Percentiles rank a stretch among this genome's conserved stretches.
These are phyloP conservation scores for Xylocopa sonorina DNA, from an alignment of 1,140 invertebrate species.

Conservation along the genomic window DNA sequence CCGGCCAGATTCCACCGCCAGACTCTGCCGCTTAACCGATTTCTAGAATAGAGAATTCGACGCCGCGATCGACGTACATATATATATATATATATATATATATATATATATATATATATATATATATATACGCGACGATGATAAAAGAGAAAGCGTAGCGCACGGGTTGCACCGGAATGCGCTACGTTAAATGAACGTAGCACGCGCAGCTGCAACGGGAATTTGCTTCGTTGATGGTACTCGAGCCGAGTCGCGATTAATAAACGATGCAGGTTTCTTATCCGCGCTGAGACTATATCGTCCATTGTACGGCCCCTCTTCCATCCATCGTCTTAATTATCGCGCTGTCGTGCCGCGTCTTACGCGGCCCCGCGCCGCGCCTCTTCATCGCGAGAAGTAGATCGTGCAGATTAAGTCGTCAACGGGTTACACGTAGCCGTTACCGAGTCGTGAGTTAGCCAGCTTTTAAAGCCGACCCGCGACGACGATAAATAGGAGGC, in stretches of 20 bases:
- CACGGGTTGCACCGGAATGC: no score
- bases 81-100: no score
- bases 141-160: not conserved
- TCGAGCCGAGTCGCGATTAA: slow-evolving; percentile 44
- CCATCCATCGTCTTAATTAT: slow-evolving; percentile 68
- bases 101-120: no score
- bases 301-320: slow-evolving; percentile 44
- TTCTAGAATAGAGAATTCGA: not conserved
- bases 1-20: no score
- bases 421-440: slow-evolving; percentile 50
- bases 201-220: not conserved
- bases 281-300: slow-evolving; percentile 52
- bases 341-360: slow-evolving; percentile 57
- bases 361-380: slow-evolving; percentile 22
- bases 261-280: slow-evolving; percentile 48
- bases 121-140: no score
- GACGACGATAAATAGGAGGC: slow-evolving; percentile 47
- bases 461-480: slow-evolving; percentile 42
- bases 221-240: slow-evolving; percentile 40
- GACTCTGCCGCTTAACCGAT: no score
- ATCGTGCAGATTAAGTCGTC: slow-evolving; percentile 60
- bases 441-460: slow-evolving; percentile 50
- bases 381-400: slow-evolving; percentile 58
- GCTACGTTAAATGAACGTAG: slow-evolving; percentile 19
- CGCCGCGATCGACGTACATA: not conserved